phyloP scores from a whole-genome alignment of 2,113 vertebrate genomes.

The Tapirus terrestris region DNA sequence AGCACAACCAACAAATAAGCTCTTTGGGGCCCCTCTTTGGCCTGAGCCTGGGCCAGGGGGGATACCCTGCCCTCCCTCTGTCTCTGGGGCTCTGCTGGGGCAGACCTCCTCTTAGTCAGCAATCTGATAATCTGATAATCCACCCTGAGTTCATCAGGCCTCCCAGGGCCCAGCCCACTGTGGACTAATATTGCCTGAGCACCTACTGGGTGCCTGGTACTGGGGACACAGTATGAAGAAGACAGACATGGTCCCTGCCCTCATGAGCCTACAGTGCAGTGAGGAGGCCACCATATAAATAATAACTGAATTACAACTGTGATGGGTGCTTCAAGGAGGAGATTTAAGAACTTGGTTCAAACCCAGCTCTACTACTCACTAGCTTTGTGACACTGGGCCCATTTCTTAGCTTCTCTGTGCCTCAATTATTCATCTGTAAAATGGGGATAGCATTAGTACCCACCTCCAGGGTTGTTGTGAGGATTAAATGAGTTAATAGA shows the following conservation, averaged over 20 bases:
- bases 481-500: neutral
- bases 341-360: neutral
- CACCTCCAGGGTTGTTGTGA: neutral
- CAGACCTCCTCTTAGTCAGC: neutral
- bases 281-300: too few relatives aligned
- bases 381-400: neutral
- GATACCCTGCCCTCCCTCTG: neutral
- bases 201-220: neutral
- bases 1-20: neutral
- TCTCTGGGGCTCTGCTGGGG: neutral
- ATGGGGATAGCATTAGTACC: neutral
- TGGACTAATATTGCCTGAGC: neutral
- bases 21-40: neutral
- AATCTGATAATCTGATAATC: neutral
- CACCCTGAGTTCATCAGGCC: neutral
- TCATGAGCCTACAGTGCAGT: neutral
- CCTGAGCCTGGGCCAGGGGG: neutral
- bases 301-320: neutral
- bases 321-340: neutral
- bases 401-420: neutral
- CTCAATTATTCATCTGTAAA: constrained; percentile 35
- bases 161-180: neutral
- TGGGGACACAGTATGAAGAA: neutral
- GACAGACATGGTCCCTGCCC: neutral
- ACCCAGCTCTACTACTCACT: neutral